These are phyloP conservation scores for Labroides dimidiatus DNA, from an alignment of 2,797 vertebrate genomes.

Conservation along the genomic window DNA sequence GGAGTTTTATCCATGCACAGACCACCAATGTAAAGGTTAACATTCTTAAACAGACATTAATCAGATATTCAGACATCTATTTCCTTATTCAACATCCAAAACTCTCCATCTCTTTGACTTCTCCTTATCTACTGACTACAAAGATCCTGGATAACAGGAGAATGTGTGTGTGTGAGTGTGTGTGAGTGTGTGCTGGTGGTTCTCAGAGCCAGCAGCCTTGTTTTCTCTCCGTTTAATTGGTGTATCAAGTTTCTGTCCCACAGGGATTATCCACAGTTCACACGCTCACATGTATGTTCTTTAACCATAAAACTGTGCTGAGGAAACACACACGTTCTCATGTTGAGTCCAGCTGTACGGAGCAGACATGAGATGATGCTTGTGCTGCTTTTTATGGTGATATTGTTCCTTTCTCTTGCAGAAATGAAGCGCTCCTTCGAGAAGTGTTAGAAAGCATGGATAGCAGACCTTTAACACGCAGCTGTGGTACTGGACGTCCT, in stretches of 20 bases:
- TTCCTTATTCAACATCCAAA: neutral
- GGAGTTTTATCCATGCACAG: constrained; percentile 12
- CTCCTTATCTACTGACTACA: neutral
- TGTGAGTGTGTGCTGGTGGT: neutral
- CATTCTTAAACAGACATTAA: neutral
- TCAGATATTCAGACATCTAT: neutral
- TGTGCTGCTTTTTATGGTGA: neutral
- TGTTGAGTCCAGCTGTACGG: neutral
- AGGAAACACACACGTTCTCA: neutral
- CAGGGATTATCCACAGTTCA: constrained; percentile 14
- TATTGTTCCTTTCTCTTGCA: neutral
- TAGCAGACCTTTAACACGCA: constrained; percentile 16
- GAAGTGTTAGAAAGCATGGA: neutral
- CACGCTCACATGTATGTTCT: constrained; percentile 13
- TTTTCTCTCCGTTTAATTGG: constrained; percentile 24
- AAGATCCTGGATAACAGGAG: neutral
- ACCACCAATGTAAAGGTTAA: constrained; percentile 22
- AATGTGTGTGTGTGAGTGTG: neutral
- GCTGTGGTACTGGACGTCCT: constrained; percentile 18
- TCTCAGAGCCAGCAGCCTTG: constrained; percentile 15
- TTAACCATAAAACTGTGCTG: neutral
- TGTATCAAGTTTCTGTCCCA: constrained; percentile 29
- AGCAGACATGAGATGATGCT: neutral
- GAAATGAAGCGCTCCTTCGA: too few relatives aligned
- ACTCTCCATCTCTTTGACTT: neutral